Conservation (phyloP, 2,113 vertebrate genomes). For the Spizaetus ornatus region DNA sequence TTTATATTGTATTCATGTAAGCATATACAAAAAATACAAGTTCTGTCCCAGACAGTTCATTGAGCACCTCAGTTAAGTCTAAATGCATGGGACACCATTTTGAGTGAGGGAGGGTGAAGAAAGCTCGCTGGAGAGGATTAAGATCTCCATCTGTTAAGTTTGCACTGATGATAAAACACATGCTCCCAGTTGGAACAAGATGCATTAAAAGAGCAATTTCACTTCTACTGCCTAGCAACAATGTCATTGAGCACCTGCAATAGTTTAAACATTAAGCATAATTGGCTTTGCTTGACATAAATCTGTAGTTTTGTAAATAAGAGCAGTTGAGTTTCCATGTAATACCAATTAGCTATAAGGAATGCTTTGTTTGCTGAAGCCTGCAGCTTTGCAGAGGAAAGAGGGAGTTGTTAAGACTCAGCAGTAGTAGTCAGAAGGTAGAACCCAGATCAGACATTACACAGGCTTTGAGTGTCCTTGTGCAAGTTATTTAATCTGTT, state of each 20-base stretch:
- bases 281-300: slow-evolving; percentile 84
- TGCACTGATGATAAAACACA: slow-evolving; percentile 61
- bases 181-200: slow-evolving; percentile 69
- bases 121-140: slow-evolving; percentile 31
- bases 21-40: background rate
- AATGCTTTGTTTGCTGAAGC: slow-evolving; percentile 77
- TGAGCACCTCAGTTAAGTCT: background rate
- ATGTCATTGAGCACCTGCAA: slow-evolving; percentile 81
- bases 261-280: slow-evolving; percentile 83
- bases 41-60: background rate
- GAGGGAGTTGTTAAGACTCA: slow-evolving; percentile 36
- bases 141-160: slow-evolving; percentile 70
- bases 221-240: slow-evolving; percentile 77
- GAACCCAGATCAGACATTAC: background rate
- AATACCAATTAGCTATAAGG: slow-evolving; percentile 78
- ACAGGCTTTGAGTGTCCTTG: background rate
- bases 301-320: slow-evolving; percentile 84
- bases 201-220: slow-evolving; percentile 72
- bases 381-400: slow-evolving; percentile 61
- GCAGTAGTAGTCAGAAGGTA: background rate
- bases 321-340: slow-evolving; percentile 75
- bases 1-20: background rate
- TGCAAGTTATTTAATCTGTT: background rate
- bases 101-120: background rate
- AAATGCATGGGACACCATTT: background rate